Base-by-base conservation (phyloP, 2,888 invertebrate genomes). In the Nycteola revayana region DNA sequence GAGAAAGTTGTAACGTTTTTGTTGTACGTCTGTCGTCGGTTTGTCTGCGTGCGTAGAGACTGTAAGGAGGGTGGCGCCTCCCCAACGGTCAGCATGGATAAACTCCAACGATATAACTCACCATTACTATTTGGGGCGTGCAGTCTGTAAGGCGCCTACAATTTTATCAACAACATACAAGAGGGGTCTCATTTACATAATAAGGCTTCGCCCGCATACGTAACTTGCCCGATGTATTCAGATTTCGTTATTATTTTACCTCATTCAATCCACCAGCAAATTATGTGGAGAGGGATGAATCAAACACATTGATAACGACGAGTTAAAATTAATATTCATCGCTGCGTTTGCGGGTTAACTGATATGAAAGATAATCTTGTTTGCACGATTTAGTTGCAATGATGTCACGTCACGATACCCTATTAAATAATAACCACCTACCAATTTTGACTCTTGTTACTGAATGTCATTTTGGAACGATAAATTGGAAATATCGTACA, bases 231-330 rank as follows among this genome's bases (percentile, higher is more conserved):
- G 50, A 68, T 66, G 68, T 72, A 75, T 75, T 69, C 75, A 72
- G 74, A 78, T 78, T 80, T 75, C 66, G 68, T 77, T 78, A 83
- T 79, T 81, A 79, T 75, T 80, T 78, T 70, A 73, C 75, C 71
- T 68, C 65, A 68, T 71, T 70, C 72, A 69, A 75, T 73, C 51
- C 64, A 47, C 53, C 50, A 47, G 45, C 49, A 69, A 75, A 75
- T 78, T 70, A 65, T 60, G 57, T 67, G 58, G 53, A 49, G 56
- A 53, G 56, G 60, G 55, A 49, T 57, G 62, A 75, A 71, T 64
- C 63, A 70, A 71, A 74, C 58, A 67, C 58, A 53, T 65, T 66
- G 73, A 75, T 70, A 73, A 67, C 64, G 62, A 56, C 57, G 48
- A 56, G 60, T 55, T 56, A 51, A 60, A 66, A 72, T 69, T 70